phyloP scores from a whole-genome alignment of 2,888 invertebrate species.

The Netelia inedita region DNA sequence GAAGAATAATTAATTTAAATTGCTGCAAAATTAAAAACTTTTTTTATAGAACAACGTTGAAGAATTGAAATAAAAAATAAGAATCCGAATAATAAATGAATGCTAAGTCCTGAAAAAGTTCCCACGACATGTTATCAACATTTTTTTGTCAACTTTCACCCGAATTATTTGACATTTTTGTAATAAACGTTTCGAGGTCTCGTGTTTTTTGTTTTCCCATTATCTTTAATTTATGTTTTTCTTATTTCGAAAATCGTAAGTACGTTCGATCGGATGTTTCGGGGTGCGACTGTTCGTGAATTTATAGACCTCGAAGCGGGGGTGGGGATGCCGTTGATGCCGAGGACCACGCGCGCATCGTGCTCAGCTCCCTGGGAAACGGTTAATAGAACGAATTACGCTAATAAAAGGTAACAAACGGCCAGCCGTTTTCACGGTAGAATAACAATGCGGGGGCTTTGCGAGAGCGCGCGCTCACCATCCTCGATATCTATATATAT shows the following conservation, averaged over 20 bases:
- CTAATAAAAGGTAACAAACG: conserved; percentile 82
- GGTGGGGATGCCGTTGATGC: conserved; percentile 41
- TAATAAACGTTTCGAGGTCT: too few relatives aligned
- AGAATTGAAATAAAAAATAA: too few relatives aligned
- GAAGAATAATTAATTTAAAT: too few relatives aligned
- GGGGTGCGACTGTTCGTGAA: conserved; percentile 13
- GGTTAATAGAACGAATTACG: conserved; percentile 82
- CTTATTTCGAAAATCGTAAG: not conserved
- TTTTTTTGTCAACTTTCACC: too few relatives aligned
- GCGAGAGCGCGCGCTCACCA: conserved; percentile 65
- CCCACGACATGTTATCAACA: too few relatives aligned
- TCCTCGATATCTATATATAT: conserved; percentile 28
- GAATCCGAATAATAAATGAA: too few relatives aligned
- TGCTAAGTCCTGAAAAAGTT: too few relatives aligned
- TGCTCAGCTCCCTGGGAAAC: conserved; percentile 74
- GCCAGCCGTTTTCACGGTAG: conserved; percentile 84
- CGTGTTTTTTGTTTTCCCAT: not conserved
- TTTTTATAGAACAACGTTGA: too few relatives aligned
- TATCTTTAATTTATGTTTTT: not conserved
- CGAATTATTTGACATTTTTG: too few relatives aligned
- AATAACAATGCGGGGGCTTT: conserved; percentile 82
- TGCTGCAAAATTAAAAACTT: too few relatives aligned
- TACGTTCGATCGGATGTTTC: conserved; percentile 3
- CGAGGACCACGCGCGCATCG: conserved; percentile 20
- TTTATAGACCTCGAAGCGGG: conserved; percentile 36